Conservation (phyloP, 2,113 vertebrate species). For the Pluvialis apricaria region DNA sequence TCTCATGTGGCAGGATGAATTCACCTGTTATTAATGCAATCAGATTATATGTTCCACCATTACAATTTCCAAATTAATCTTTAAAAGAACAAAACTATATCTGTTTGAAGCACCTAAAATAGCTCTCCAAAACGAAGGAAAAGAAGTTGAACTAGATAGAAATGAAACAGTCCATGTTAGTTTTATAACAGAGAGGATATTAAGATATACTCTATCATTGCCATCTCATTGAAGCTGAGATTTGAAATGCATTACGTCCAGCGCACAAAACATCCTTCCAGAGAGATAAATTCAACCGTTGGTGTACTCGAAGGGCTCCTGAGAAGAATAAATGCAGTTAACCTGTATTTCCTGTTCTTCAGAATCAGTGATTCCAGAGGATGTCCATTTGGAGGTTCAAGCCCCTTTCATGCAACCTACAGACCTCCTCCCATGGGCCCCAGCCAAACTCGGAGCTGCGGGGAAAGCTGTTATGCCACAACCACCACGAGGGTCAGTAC, state of each 20-base stretch:
- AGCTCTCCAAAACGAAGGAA: not conserved
- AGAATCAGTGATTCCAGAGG: not conserved
- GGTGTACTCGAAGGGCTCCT: not conserved
- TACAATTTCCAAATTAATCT: not conserved
- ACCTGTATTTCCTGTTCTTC: not conserved
- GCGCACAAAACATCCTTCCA: not conserved
- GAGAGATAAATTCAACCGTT: not conserved
- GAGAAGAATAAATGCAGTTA: not conserved
- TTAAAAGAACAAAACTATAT: not conserved
- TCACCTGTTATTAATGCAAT: not conserved
- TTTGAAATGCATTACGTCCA: not conserved
- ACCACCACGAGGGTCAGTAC: not conserved
- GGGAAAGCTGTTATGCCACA: not conserved
- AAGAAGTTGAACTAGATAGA: not conserved
- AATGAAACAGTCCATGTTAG: not conserved
- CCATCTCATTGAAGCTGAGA: not conserved
- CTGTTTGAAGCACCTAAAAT: not conserved
- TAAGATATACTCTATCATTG: not conserved
- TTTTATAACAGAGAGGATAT: not conserved
- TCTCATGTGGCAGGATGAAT: not conserved
- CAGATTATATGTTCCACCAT: not conserved
- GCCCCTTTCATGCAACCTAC: not conserved
- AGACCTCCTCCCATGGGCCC: not conserved
- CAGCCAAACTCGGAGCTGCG: not conserved
- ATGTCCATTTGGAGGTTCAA: not conserved